Percentiles rank a stretch among this genome's conserved stretches.
phyloP scores from a whole-genome alignment of 2,113 vertebrate species.

The Vimba vimba region DNA sequence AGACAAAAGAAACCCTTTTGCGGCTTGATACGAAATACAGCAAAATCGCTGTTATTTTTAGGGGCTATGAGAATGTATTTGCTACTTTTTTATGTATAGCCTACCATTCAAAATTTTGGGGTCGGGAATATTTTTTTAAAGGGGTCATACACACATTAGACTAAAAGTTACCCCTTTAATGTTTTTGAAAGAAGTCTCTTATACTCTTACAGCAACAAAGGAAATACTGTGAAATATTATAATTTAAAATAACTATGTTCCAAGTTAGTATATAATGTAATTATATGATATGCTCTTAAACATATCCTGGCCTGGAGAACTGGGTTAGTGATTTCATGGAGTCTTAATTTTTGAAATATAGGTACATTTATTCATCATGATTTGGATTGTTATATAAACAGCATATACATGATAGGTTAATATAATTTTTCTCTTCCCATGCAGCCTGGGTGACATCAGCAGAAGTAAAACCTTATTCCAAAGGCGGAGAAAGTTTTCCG shows the following conservation, averaged over 20 bases:
- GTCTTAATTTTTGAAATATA: not conserved
- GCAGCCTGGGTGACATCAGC: not conserved
- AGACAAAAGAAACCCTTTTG: slow-evolving; percentile 29
- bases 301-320: not conserved
- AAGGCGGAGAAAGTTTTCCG: not conserved
- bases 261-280: too few relatives aligned
- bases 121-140: too few relatives aligned
- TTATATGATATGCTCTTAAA: too few relatives aligned
- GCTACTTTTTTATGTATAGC: not conserved
- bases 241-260: not conserved
- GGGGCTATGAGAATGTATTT: not conserved
- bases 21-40: not conserved
- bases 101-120: not conserved
- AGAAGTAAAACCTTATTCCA: not conserved
- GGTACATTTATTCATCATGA: not conserved
- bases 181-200: not conserved
- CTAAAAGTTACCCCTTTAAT: too few relatives aligned
- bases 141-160: too few relatives aligned
- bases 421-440: not conserved
- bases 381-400: not conserved
- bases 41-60: not conserved
- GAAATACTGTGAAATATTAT: not conserved
- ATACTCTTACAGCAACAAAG: not conserved
- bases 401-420: not conserved
- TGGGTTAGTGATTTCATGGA: not conserved